phyloP scores from a whole-genome alignment of 2,113 vertebrate genomes.

The Gulo gulo region DNA sequence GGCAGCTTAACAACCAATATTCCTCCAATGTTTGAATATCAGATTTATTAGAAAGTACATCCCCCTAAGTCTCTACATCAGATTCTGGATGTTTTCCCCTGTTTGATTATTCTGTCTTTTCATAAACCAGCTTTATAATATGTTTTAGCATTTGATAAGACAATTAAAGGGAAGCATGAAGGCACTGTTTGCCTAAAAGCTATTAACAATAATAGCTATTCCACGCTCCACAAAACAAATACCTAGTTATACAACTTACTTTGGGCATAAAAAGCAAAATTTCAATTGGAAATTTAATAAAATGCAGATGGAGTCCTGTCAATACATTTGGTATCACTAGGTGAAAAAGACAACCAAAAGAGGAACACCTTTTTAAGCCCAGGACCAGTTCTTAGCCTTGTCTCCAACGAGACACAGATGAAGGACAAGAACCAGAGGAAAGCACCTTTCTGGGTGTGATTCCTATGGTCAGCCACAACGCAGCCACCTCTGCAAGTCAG shows the following conservation, averaged over 20 bases:
- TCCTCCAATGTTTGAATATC: neutral
- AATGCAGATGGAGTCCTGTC: neutral
- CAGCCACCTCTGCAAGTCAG: neutral
- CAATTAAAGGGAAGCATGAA: constrained; percentile 40
- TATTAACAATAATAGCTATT: neutral
- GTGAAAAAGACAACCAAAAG: neutral
- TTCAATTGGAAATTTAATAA: neutral
- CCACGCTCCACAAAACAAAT: neutral
- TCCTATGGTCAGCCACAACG: neutral
- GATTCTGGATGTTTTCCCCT: neutral
- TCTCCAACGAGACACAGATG: neutral
- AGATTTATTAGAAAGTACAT: constrained; percentile 12
- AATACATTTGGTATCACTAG: neutral
- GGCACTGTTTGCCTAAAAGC: neutral
- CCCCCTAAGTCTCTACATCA: neutral
- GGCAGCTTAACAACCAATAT: neutral
- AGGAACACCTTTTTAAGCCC: neutral
- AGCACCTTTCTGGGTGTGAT: neutral
- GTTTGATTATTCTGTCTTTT: neutral
- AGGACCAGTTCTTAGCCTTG: neutral
- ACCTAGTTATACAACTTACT: neutral
- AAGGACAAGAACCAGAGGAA: neutral
- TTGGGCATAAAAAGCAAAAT: neutral
- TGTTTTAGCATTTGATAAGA: neutral
- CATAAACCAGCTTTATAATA: neutral